Percentiles rank a stretch among this genome's conserved stretches.
Conservation (phyloP, 2,113 vertebrate genomes). For the Gobius niger region DNA sequence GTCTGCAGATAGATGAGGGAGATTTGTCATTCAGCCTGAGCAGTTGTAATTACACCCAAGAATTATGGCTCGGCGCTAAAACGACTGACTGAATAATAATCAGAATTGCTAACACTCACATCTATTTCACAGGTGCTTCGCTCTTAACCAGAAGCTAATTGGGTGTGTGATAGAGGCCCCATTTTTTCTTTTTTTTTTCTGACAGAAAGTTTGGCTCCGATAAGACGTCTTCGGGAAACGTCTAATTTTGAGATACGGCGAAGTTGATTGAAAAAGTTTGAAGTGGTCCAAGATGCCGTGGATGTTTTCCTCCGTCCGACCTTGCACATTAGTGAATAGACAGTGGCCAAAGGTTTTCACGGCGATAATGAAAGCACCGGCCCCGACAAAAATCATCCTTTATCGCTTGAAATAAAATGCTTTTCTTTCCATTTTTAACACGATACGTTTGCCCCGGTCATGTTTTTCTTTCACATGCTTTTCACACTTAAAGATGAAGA, state of each 20-base stretch:
- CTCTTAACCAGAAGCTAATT: constrained; percentile 54
- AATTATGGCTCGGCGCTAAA: constrained; percentile 46
- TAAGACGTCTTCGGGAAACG: constrained; percentile 5
- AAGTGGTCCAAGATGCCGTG: background rate
- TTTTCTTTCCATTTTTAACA: background rate
- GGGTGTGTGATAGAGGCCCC: constrained; percentile 20
- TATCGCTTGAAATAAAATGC: background rate
- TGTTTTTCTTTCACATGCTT: too few species aligned
- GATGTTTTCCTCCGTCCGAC: background rate
- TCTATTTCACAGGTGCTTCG: constrained; percentile 58
- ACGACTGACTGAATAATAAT: constrained; percentile 57
- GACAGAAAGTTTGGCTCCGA: constrained; percentile 25
- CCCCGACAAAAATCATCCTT: background rate
- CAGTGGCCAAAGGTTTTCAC: background rate
- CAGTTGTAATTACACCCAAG: constrained; percentile 57
- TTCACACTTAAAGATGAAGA: too few species aligned
- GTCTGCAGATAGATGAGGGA: constrained; percentile 50
- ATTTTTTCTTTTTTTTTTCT: background rate
- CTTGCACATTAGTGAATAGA: background rate
- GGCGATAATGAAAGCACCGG: background rate
- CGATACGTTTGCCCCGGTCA: background rate
- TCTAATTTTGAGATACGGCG: constrained; percentile 1
- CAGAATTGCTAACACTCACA: constrained; percentile 37
- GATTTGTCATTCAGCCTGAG: constrained; percentile 54
- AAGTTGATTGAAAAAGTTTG: background rate